Evolutionary conservation across 2,113 vertebrate species (phyloP).

Genomic region (Anhinga anhinga): DNA sequence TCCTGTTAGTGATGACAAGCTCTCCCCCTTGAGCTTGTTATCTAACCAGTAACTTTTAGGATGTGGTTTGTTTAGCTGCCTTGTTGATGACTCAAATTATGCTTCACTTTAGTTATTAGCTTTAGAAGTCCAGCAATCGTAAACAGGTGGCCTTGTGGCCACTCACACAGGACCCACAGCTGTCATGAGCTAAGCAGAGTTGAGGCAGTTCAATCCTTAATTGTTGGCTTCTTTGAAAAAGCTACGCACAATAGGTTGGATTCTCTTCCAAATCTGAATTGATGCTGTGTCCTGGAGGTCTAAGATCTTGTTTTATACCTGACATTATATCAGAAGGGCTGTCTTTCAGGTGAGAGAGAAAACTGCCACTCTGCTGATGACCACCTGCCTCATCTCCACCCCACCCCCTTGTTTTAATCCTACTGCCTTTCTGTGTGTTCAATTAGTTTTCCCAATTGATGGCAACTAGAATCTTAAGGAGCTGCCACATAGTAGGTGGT

Average conservation of each 20-base stretch:
- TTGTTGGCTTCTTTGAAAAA: neutral
- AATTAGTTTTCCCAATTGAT: neutral
- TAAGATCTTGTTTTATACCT: neutral
- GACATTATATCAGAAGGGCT: neutral
- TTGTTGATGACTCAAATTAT: neutral
- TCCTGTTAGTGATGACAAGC: neutral
- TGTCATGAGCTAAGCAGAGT: neutral
- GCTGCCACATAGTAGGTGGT: neutral
- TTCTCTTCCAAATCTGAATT: neutral
- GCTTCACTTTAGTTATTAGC: neutral
- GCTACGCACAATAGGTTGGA: fast-evolving
- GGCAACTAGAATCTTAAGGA: neutral
- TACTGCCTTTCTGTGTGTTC: neutral
- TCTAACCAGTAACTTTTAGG: neutral
- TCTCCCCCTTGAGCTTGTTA: neutral
- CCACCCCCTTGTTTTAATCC: neutral
- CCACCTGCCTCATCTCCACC: neutral
- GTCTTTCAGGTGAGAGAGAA: neutral
- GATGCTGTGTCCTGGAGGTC: neutral
- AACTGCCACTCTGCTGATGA: neutral
- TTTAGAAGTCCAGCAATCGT: neutral
- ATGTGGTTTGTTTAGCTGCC: neutral
- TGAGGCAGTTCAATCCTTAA: neutral
- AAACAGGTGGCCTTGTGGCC: neutral
- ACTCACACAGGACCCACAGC: neutral